A percentile compares a stretch with the other conserved stretches of the same genome.
These are phyloP conservation scores for Aradophagus sp. DNA, from an alignment of 1,140 invertebrate genomes.

Conservation along the genomic window DNA sequence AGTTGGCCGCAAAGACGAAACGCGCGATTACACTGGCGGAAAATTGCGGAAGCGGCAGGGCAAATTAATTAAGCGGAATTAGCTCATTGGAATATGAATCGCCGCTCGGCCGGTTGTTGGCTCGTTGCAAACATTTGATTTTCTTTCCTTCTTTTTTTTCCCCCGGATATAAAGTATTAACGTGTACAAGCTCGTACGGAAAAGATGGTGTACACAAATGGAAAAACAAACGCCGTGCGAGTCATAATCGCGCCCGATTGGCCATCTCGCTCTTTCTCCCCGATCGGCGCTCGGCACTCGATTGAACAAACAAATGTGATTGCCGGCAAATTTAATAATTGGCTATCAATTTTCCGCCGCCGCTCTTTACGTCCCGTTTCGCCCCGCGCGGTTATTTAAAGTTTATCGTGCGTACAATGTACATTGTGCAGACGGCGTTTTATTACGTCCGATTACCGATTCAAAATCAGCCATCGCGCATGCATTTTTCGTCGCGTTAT, in stretches of 20 bases:
- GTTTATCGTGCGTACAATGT: constrained; percentile 42
- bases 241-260: constrained; percentile 20
- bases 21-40: too few species aligned
- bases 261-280: constrained; percentile 5
- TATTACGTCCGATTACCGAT: constrained; percentile 46
- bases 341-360: constrained; percentile 59
- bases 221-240: constrained; percentile 47
- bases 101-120: constrained; percentile 4
- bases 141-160: too few species aligned
- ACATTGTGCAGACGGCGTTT: constrained; percentile 42
- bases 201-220: constrained; percentile 37
- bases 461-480: constrained; percentile 41
- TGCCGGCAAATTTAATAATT: constrained; percentile 62
- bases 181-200: constrained; percentile 16
- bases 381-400: constrained; percentile 55
- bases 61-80: not conserved
- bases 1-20: too few species aligned
- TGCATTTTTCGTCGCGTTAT: constrained; percentile 34
- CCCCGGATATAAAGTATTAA: constrained; percentile 34
- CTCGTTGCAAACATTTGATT: constrained; percentile 42
- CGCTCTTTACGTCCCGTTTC: constrained; percentile 51
- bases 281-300: constrained; percentile 50
- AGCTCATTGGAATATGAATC: constrained; percentile 8
- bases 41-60: constrained; percentile 1
- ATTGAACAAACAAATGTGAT: constrained; percentile 63